These are phyloP conservation scores for Pangasius macronema DNA, from an alignment of 2,797 vertebrate species.

Conservation along the genomic window DNA sequence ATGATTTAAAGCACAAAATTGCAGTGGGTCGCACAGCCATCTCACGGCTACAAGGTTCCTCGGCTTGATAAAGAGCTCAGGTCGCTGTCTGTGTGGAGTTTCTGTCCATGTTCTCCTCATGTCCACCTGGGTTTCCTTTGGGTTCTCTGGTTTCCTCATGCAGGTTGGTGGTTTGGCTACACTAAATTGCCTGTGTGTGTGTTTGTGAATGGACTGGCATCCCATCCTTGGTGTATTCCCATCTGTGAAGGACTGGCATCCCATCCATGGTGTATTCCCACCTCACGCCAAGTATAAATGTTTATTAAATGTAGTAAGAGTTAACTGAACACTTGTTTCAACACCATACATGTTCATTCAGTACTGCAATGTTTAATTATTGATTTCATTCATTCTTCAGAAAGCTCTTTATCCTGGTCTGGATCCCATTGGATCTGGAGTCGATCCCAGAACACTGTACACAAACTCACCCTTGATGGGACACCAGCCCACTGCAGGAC, in stretches of 20 bases:
- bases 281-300: too few species aligned
- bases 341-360: not conserved
- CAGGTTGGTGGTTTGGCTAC: not conserved
- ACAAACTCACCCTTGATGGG: not conserved
- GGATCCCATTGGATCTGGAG: not conserved
- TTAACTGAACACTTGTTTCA: not conserved
- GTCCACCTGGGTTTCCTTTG: not conserved
- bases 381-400: not conserved
- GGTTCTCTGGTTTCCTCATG: not conserved
- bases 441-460: not conserved
- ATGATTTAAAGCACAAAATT: too few species aligned
- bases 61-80: not conserved
- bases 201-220: not conserved
- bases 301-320: not conserved
- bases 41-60: not conserved
- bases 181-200: not conserved
- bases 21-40: not conserved
- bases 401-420: not conserved
- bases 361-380: not conserved
- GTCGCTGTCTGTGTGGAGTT: not conserved
- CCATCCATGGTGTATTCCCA: not conserved
- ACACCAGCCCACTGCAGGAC: not conserved
- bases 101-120: not conserved
- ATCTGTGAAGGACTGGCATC: not conserved
- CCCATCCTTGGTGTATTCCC: not conserved